Evolutionary conservation across 2,113 vertebrate species (phyloP), one percentile per base, ranked within the genome.

Genomic region (Antennarius striatus): DNA sequence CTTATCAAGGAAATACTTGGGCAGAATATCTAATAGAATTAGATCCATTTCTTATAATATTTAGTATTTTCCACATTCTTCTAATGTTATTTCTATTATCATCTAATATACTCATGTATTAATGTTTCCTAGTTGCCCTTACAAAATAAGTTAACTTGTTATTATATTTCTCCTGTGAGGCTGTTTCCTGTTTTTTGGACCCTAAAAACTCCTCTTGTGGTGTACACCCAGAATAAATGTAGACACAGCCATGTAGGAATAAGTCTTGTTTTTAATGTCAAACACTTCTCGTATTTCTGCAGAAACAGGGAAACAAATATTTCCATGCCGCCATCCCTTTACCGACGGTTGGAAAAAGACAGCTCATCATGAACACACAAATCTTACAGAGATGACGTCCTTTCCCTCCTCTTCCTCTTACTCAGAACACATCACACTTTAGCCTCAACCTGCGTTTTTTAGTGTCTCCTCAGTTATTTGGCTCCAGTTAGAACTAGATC

Each of bases 241-340:
- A 65, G 63, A 78, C 45, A 71, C 70, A 74, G 46, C 50, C 39
- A 22, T 70, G 71, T 91, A 91, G 80, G 86, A 90, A 88, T 87
- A 87, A 84, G 69, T 86, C 52, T 6, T 88, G 78, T 77, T 84
- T 92, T 92, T 92, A 89, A 90, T 89, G 79, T 86, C 89, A 89
- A 92, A 90, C 86, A 85, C 89, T 86, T 91, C 84, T 85, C 83
- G 90, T 87, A 79, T 91, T 88, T 86, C 86, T 68, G 49, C 62
- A 47, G 85, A 83, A 91, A 91, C 85, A 68, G 85, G 81, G 77
- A 76, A 82, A 67, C 71, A 83, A 78, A 77, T 72, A 80, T 82
- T 84, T 86, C 70, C 82, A 79, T 79, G 81, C 80, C 64, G 50
- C 49, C 61, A 9, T 75, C 56, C 72, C 63, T 75, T 68, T 61